Evolutionary conservation across 2,797 vertebrate species (phyloP), one percentile per base, ranked within the genome.

Genomic region (Epinephelus coioides): DNA sequence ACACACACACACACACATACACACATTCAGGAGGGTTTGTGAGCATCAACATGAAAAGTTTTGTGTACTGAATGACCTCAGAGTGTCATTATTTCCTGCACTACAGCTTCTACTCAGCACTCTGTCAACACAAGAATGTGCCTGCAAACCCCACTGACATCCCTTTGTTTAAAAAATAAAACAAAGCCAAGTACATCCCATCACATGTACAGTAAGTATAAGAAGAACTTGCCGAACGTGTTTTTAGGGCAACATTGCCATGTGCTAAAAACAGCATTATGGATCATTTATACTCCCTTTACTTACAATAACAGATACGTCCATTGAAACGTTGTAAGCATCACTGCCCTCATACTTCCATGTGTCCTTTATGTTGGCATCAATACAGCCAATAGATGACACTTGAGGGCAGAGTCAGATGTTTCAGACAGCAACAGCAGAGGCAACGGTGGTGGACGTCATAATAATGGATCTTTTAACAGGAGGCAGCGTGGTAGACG

Each of bases 11-110:
- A 23, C 23, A 65, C 11, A 66, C 46, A 55, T 51, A 69, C 55
- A 54, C 30, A 47, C 27, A 66, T 57, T 23, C 54, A 64, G 67
- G 53, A 34, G 38, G 11, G 10, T 40, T 25, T 53, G 44, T 60
- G 47, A 63, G 34, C n/a, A 44, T 66, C 44, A 21, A 14, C 19
- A 15, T 23, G 49, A 51, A 46, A 68, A 3, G 70, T 63, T 76
- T 59, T 40, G 30, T 56, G 30, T 14, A 23, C 12, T 50, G 61
- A 65, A 34, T 83, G 61, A 69, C 64, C 62, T 59, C 47, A 11
- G 10, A 23, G n/a, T 55, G 62, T 57, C 38, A 21, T 60, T 34
- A 30, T 62, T 44, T 0, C 2, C 15, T 12, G 7, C 25, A 4
- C 30, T 12, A 0, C 27, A 54, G 51, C 51, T 46, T 55, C 69